phyloP scores from a whole-genome alignment of 2,888 invertebrate genomes.

The Tenthredo amoena region DNA sequence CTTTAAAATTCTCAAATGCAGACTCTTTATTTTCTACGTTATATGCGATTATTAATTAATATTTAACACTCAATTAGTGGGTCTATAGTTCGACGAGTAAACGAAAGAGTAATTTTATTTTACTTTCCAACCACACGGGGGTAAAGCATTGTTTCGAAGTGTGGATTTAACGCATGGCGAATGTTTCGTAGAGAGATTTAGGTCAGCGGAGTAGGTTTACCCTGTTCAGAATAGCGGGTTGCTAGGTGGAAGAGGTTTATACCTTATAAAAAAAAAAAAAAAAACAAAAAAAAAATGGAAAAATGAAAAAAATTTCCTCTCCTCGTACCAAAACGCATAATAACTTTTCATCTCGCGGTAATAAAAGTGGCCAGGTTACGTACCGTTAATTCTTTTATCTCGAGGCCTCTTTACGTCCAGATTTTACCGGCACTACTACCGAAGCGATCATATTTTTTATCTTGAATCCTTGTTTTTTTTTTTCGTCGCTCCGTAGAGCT shows the following conservation, averaged over 20 bases:
- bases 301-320: neutral
- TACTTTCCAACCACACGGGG: neutral
- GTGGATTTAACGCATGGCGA: neutral
- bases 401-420: neutral
- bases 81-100: conserved; percentile 9
- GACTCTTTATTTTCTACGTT: neutral
- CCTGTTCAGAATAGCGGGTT: neutral
- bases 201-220: neutral
- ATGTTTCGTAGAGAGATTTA: neutral
- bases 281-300: too few species aligned
- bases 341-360: conserved; percentile 17
- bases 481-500: neutral
- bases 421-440: neutral
- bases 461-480: neutral
- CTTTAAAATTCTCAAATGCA: neutral
- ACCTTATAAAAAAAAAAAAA: too few species aligned
- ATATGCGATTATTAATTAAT: neutral
- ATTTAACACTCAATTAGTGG: neutral
- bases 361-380: conserved; percentile 22
- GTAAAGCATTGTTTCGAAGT: neutral
- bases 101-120: neutral
- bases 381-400: conserved; percentile 29
- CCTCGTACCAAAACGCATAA: neutral
- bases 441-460: neutral
- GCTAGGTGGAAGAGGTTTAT: neutral